These are phyloP conservation scores for Petrolisthes manimaculis DNA, from an alignment of 2,888 invertebrate genomes.

Conservation along the genomic window DNA sequence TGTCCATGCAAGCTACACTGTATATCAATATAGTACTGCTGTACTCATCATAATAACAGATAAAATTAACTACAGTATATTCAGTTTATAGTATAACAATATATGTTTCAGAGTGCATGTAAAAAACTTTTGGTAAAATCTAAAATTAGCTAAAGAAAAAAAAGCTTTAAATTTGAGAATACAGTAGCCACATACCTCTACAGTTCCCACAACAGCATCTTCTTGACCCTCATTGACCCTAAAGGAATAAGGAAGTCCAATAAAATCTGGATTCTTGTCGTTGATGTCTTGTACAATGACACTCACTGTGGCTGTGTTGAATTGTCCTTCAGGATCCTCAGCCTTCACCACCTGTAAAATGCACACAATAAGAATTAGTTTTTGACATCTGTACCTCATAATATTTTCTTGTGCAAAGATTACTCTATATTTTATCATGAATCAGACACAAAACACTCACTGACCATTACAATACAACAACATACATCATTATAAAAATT, in stretches of 20 bases:
- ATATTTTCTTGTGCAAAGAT: neutral
- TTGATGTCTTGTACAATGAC: constrained; percentile 92
- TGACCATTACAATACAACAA: too few relatives aligned
- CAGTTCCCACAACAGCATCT: constrained; percentile 83
- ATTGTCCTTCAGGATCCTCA: constrained; percentile 85
- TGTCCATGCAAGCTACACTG: too few relatives aligned
- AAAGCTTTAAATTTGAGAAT: too few relatives aligned
- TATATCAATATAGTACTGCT: too few relatives aligned
- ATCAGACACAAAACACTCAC: neutral
- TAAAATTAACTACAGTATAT: too few relatives aligned
- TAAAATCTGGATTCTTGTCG: constrained; percentile 91
- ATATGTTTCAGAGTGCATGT: too few relatives aligned
- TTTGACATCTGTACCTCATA: neutral
- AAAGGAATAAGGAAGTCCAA: constrained; percentile 84
- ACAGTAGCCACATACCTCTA: constrained; percentile 71
- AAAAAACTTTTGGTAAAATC: too few relatives aligned
- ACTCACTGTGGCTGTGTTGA: constrained; percentile 86
- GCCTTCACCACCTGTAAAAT: constrained; percentile 80
- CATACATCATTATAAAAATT: too few relatives aligned
- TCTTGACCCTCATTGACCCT: constrained; percentile 74
- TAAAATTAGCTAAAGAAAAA: too few relatives aligned
- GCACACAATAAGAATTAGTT: neutral
- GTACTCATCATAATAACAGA: too few relatives aligned
- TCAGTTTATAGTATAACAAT: too few relatives aligned
- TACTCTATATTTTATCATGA: neutral